phyloP scores from a whole-genome alignment of 2,113 vertebrate genomes.

The Hippocampus guttulatus region DNA sequence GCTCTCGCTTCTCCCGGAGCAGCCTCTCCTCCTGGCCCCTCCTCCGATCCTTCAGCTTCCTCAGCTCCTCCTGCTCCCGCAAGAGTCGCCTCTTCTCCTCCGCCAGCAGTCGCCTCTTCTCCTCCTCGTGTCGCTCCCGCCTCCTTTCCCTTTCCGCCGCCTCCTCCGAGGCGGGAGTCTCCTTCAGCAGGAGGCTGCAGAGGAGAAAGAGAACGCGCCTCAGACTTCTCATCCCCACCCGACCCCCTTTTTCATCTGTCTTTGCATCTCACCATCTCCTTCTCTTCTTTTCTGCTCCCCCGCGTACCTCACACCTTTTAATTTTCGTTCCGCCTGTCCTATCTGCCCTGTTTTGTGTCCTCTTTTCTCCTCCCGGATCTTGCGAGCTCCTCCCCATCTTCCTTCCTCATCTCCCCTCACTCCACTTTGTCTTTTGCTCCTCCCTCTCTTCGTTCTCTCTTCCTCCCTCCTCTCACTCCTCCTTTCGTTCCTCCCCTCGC shows the following conservation, averaged over 20 bases:
- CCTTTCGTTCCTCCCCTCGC: not conserved
- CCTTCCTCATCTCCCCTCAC: no score
- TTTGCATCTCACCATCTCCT: no score
- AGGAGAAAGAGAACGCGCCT: not conserved
- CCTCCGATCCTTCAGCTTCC: slow-evolving; percentile 40
- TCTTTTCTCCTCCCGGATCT: no score
- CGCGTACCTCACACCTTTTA: no score
- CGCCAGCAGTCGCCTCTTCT: slow-evolving; percentile 48
- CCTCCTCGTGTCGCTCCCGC: slow-evolving; percentile 40
- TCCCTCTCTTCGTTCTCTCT: no score
- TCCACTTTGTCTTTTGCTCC: not conserved
- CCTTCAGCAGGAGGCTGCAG: not conserved
- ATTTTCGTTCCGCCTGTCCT: not conserved
- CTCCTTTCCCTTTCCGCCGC: slow-evolving; percentile 20
- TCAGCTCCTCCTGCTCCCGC: slow-evolving; percentile 39
- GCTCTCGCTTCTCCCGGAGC: slow-evolving; percentile 45
- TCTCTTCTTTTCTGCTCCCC: no score
- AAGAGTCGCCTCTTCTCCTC: slow-evolving; percentile 55
- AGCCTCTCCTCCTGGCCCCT: slow-evolving; percentile 43
- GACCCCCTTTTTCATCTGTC: no score
- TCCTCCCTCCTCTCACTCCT: not conserved
- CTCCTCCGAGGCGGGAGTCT: slow-evolving; percentile 9
- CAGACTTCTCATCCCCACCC: not conserved
- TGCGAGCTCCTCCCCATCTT: no score
- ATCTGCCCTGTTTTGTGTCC: no score